A percentile compares a stretch with the other conserved stretches of the same genome.
Conservation (phyloP, 2,888 invertebrate genomes). For the Platycnemis pennipes region DNA sequence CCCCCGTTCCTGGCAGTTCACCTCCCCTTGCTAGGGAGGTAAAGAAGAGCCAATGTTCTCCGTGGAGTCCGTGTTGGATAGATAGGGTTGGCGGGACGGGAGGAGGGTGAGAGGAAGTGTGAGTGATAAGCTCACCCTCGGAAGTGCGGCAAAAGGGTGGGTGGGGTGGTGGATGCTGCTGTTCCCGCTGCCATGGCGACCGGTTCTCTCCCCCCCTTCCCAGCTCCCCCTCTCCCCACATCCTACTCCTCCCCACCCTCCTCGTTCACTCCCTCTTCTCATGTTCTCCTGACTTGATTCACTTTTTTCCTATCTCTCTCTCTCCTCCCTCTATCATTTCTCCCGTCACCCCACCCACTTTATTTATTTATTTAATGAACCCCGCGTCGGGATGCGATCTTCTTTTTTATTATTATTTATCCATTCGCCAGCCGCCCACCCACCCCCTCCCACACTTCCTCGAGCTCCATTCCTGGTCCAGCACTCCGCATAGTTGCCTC, state of each 20-base stretch:
- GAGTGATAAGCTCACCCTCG: neutral
- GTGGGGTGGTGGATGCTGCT: neutral
- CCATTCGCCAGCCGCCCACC: neutral
- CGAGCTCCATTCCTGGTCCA: too few relatives aligned
- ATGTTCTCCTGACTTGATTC: neutral
- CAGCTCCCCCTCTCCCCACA: too few relatives aligned
- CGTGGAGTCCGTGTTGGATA: neutral
- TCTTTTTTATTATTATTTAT: neutral
- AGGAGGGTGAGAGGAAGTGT: neutral
- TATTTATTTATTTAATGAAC: neutral
- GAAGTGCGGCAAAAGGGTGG: neutral
- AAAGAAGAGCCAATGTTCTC: neutral
- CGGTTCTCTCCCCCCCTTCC: neutral
- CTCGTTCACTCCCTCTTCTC: neutral
- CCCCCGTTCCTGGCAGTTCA: too few relatives aligned
- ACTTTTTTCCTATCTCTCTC: neutral
- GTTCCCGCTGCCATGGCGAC: neutral
- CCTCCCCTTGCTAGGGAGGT: neutral
- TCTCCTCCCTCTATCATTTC: neutral
- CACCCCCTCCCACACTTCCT: neutral
- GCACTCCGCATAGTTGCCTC: too few relatives aligned
- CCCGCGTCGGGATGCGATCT: neutral
- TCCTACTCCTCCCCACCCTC: neutral
- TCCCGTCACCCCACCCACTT: neutral
- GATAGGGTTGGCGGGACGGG: neutral